phyloP scores from a whole-genome alignment of 2,113 vertebrate genomes.

The Eretmochelys imbricata region DNA sequence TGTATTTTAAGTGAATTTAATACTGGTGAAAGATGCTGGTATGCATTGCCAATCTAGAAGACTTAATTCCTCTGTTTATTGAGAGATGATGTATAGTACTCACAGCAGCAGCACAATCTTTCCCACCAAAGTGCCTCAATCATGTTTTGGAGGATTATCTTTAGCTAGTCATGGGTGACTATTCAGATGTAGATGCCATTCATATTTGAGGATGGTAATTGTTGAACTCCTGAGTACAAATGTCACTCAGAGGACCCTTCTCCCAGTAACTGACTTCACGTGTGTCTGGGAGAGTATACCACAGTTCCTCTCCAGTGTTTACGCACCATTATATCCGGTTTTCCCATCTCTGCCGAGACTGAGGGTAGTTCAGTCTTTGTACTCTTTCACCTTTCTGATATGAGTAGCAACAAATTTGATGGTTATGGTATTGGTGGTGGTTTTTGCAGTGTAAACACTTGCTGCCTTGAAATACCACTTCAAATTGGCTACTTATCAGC shows the following conservation, averaged over 20 bases:
- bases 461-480: background rate
- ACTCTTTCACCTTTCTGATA: background rate
- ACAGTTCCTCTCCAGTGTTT: background rate
- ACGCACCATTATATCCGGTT: background rate
- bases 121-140: background rate
- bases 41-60: background rate
- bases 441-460: background rate
- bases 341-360: background rate
- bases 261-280: background rate
- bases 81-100: background rate
- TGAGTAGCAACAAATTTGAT: background rate
- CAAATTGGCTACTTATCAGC: background rate
- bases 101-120: background rate
- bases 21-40: background rate
- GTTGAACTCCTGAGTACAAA: background rate
- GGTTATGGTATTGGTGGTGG: background rate
- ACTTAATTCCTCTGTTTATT: background rate
- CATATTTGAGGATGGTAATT: background rate
- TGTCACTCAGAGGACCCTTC: background rate
- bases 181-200: background rate
- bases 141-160: background rate
- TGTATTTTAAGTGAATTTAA: background rate
- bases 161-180: background rate
- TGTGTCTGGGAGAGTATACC: background rate
- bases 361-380: background rate